Evolutionary conservation across 1,140 invertebrate species (phyloP).

Genomic region (Conus ventricosus): DNA sequence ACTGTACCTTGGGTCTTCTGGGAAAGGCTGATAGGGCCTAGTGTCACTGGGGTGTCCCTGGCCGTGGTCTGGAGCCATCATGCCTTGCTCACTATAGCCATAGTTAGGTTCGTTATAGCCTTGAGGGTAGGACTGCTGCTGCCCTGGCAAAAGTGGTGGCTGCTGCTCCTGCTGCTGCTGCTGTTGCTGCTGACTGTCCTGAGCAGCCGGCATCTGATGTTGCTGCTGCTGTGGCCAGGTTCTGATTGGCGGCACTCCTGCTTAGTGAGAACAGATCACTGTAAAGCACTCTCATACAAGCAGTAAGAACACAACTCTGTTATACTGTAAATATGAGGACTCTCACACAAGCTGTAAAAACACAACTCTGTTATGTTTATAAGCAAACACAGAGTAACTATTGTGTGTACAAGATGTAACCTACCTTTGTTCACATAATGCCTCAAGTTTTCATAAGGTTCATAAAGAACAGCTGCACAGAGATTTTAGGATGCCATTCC

Average conservation of each 20-base stretch:
- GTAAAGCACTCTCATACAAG: no score
- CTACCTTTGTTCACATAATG: no score
- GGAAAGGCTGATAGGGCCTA: neutral
- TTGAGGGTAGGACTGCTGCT: conserved; percentile 3
- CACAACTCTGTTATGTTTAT: neutral
- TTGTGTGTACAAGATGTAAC: no score
- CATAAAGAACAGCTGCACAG: no score
- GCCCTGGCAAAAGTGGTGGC: neutral
- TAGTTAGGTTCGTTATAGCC: neutral
- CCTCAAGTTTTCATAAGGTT: no score
- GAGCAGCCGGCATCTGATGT: neutral
- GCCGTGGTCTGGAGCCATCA: neutral
- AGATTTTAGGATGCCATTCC: no score
- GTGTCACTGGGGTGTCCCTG: neutral
- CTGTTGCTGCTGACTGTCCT: neutral
- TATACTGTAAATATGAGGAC: no score
- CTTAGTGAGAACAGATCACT: neutral
- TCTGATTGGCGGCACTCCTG: conserved; percentile 7
- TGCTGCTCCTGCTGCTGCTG: conserved; percentile 5
- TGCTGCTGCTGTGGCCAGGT: conserved; percentile 3
- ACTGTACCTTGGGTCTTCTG: neutral
- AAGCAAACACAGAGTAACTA: neutral
- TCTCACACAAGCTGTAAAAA: neutral
- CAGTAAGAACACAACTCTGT: no score
- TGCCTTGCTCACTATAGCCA: neutral